Conservation (phyloP, 2,888 invertebrate genomes). For the Andrena bicolor region DNA sequence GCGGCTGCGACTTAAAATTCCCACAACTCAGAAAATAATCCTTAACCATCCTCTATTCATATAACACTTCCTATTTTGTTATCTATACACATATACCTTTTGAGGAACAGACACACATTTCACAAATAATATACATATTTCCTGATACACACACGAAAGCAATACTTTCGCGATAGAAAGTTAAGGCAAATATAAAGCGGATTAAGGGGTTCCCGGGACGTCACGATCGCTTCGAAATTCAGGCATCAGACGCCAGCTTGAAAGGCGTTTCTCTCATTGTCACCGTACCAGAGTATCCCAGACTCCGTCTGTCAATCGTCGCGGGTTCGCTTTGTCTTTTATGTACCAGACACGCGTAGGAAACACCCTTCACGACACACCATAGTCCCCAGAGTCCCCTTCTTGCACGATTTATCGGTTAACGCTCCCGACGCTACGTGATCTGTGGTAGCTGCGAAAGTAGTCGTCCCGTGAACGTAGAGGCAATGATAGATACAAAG, state of each 20-base stretch:
- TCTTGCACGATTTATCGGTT: conserved; percentile 56
- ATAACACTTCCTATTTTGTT: too few relatives aligned
- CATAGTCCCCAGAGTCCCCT: conserved; percentile 18
- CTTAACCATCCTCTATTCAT: too few relatives aligned
- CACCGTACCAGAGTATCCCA: background rate
- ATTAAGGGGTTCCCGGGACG: conserved; percentile 17
- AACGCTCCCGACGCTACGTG: conserved; percentile 21
- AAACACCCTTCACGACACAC: conserved; percentile 25
- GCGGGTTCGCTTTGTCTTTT: conserved; percentile 1
- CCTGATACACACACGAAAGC: too few relatives aligned
- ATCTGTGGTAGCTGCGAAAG: conserved; percentile 10
- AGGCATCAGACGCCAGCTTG: background rate
- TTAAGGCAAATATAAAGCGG: background rate
- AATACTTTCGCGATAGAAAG: too few relatives aligned
- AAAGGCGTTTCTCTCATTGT: background rate
- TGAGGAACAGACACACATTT: too few relatives aligned
- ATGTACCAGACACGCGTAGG: background rate
- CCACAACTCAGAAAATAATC: too few relatives aligned
- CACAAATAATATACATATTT: too few relatives aligned
- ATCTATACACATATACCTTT: too few relatives aligned
- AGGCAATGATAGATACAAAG: conserved; percentile 10
- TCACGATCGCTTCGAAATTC: conserved; percentile 3
- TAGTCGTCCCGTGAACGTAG: conserved; percentile 6
- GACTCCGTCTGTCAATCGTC: conserved; percentile 26
- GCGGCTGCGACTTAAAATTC: too few relatives aligned